Base-by-base conservation (phyloP, 1,140 invertebrate species). In the Sarcophaga peregrina region DNA sequence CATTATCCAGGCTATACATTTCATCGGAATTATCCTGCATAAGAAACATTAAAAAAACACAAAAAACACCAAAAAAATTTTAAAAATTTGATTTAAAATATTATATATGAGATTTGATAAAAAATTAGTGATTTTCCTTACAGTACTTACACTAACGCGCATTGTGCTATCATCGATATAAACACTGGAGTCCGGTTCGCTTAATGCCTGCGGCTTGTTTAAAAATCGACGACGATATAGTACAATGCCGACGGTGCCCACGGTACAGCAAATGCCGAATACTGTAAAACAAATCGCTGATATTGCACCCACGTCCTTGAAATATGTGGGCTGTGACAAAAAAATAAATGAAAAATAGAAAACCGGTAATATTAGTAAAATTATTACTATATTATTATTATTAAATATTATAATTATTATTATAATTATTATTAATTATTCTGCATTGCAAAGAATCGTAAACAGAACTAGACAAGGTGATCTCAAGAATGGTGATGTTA, bases 1-100 rank as follows among this genome's bases (percentile, higher is more conserved):
- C 96, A 89, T 97, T 97, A 91, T 97, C 96, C 91, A 97, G 91
- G 88, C 96, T 97, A 91, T 96, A 97, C 95, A 97, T 96, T 91
- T 97, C 96, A 91, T 97, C 96, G 0, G 96, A 96, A 89, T 96
- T 97, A 90, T 97, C 96, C 96, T 97, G 92, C 25, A 94, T 37
- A 92, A 6, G n/a, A n/a, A 13, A 13, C 76, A 73, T 82, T 85
- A 80, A 84, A 82, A 87, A 82, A 85, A 68, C 82, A 84, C 15
- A 83, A 84, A 45, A 46, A n/a, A 82, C 75, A 11, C 62, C 25
- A 75, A 46, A 10, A 37, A 47, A n/a, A 15, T 75, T 15, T 3
- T 46, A 8, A 47, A 37, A 9, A 25, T 5, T 74, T 10, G 2
- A 25, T 5, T 11, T 37, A 10, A 37, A 37, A n/a, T 11, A 37